Evolutionary conservation across 35 echinoderm and acorn worm species (phyloP), one percentile per base, ranked within the genome.

Genomic region (Holothuria glaberrima): DNA sequence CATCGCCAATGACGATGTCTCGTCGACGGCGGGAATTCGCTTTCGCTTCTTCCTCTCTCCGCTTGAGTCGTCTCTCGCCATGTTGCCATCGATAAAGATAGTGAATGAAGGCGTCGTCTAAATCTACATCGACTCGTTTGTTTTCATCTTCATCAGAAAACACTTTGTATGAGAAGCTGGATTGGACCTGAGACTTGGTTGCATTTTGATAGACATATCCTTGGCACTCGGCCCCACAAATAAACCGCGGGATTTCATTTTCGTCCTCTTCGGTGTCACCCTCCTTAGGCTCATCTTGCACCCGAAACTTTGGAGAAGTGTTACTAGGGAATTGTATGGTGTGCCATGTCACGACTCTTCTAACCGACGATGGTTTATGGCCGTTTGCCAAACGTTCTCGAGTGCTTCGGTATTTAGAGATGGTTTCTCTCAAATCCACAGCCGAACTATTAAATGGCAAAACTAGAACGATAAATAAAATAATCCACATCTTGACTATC

Each of bases 41-140:
- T 33, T 88, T 45, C 9, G 48, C 52, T n/a, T 68, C 72, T 18
- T 74, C 82, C 9, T 59, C 56, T 58, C 30, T 21, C 29, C 67
- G 12, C 19, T 35, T 68, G 18, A 92, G 61, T 45, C 24, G 89
- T 21, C 80, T 61, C 20, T 63, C 86, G 0, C 70, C 87, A 10
- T 89, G 65, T 48, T 25, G 46, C 89, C 92, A 97, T 19, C 30
- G n/a, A 56, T 97, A 94, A 6, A 97, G 36, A 46, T 97, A 97
- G 34, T 75, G 68, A 13, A 94, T 86, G 54, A 97, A 92, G 20
- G 71, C 33, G 12, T 89, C 75, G 27, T 94, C 59, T 21, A 89
- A 60, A 28, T 73, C 87, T 26, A 89, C 52, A 21, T 87, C 62
- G 19, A 87, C 65, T 0, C 46, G 33, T 33, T 87, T 71, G 21